A percentile compares a stretch with the other conserved stretches of the same genome.
phyloP scores from a whole-genome alignment of 2,113 vertebrate genomes.

The Pavo muticus region DNA sequence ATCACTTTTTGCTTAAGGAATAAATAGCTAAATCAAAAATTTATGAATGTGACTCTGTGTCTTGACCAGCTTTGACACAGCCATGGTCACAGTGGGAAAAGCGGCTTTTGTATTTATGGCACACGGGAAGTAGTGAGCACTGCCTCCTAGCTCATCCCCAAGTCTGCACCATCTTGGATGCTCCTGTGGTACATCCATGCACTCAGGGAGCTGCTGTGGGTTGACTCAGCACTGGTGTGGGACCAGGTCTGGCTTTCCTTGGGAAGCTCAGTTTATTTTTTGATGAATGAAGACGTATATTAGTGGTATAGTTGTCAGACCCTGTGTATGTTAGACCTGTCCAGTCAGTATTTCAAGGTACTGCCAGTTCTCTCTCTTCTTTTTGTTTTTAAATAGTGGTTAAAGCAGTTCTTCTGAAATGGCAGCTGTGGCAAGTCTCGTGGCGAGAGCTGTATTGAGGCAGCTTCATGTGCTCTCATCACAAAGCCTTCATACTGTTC shows the following conservation, averaged over 20 bases:
- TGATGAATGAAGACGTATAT: background rate
- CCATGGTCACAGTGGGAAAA: background rate
- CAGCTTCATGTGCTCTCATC: background rate
- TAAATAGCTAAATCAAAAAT: background rate
- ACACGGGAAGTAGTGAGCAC: background rate
- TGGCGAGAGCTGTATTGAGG: background rate
- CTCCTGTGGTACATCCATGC: background rate
- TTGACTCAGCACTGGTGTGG: background rate
- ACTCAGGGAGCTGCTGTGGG: background rate
- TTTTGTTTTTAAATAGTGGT: background rate
- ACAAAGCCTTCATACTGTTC: background rate
- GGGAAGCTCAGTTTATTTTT: background rate
- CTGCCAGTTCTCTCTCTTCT: background rate
- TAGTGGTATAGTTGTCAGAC: background rate
- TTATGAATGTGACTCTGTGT: background rate
- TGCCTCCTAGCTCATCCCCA: background rate
- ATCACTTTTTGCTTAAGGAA: conserved; percentile 8
- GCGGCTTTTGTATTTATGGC: background rate
- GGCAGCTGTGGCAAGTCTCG: background rate
- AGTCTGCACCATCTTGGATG: background rate
- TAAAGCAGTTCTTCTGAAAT: background rate
- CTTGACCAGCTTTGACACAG: background rate
- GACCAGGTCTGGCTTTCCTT: background rate
- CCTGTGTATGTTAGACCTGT: background rate
- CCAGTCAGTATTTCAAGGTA: background rate